These are phyloP conservation scores for Piezodorus guildinii DNA, from an alignment of 1,140 invertebrate genomes.

Conservation along the genomic window DNA sequence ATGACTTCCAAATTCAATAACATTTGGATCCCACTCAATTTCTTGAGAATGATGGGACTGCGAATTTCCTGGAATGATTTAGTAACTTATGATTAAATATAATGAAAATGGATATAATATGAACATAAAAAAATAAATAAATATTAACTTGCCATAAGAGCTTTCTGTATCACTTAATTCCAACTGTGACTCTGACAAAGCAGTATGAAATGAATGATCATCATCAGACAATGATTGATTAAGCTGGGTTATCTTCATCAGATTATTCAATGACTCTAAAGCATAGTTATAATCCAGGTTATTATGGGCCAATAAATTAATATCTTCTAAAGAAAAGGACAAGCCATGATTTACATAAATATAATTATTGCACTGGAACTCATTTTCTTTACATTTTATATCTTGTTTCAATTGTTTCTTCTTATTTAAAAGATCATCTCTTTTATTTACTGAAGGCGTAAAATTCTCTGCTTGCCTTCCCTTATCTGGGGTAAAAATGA, in stretches of 20 bases:
- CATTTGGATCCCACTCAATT: neutral
- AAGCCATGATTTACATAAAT: constrained; percentile 19
- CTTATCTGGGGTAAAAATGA: neutral
- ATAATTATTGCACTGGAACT: neutral
- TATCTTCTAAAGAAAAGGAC: constrained; percentile 15
- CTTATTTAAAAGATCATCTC: neutral
- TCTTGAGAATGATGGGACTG: neutral
- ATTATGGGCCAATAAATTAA: neutral
- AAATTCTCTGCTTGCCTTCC: neutral
- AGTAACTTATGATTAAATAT: neutral
- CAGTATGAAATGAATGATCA: constrained; percentile 17
- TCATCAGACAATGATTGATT: constrained; percentile 15
- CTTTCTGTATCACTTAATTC: constrained; percentile 6
- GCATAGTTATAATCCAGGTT: constrained; percentile 19
- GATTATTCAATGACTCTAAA: constrained; percentile 12
- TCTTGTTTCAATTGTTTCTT: neutral
- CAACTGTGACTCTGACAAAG: neutral
- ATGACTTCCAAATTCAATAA: neutral
- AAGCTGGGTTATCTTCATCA: constrained; percentile 3
- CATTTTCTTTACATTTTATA: neutral
- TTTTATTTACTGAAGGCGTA: neutral
- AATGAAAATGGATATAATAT: neutral
- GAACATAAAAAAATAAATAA: neutral
- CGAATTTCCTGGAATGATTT: neutral
- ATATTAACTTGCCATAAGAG: neutral